Evolutionary conservation across 2,797 vertebrate genomes (phyloP).

Genomic region (Molothrus ater): DNA sequence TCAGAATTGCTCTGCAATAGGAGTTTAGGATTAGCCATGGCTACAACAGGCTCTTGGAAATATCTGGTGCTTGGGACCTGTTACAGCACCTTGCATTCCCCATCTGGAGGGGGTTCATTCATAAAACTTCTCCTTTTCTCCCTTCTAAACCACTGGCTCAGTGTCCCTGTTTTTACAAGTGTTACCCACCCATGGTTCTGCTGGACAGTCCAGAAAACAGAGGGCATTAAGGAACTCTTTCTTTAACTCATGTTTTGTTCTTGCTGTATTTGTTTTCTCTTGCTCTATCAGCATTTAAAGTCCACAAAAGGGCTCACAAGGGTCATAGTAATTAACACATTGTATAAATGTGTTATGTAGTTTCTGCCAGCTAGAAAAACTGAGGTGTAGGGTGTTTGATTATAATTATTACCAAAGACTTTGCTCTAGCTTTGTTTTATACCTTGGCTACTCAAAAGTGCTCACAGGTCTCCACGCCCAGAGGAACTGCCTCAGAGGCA

Average conservation of each 20-base stretch:
- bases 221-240: not conserved
- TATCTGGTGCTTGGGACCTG: not conserved
- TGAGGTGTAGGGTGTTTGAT: not conserved
- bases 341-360: not conserved
- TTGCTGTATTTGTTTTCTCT: not conserved
- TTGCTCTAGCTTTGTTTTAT: not conserved
- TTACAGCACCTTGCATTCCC: not conserved
- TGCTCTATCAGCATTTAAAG: not conserved
- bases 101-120: not conserved
- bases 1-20: not conserved
- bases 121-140: not conserved
- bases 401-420: not conserved
- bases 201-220: not conserved
- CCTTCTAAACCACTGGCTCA: not conserved
- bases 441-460: not conserved
- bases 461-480: not conserved
- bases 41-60: not conserved
- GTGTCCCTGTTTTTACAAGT: not conserved
- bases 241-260: not conserved
- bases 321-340: not conserved
- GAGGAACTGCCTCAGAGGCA: not conserved
- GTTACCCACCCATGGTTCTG: not conserved
- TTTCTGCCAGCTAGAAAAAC: not conserved
- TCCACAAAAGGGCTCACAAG: not conserved
- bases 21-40: not conserved